Evolutionary conservation across 2,113 vertebrate genomes (phyloP).

Genomic region (Sebastes fasciatus): DNA sequence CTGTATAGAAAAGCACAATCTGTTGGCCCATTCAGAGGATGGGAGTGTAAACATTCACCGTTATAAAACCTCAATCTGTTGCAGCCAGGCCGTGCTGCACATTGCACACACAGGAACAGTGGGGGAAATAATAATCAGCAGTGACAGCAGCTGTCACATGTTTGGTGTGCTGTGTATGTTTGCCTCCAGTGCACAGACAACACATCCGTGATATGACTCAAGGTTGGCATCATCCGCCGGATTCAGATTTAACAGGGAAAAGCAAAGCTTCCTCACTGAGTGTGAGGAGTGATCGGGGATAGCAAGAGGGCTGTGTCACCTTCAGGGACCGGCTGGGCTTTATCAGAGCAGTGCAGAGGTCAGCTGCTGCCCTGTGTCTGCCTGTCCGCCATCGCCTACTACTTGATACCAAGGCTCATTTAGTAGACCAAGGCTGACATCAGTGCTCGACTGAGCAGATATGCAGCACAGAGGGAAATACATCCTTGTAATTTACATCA

Average conservation of each 20-base stretch:
- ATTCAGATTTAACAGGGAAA: conserved; percentile 2
- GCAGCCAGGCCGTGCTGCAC: conserved; percentile 7
- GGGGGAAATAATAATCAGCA: conserved; percentile 20
- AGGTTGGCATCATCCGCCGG: conserved; percentile 3
- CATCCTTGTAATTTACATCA: conserved; percentile 41
- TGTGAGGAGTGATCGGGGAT: neutral
- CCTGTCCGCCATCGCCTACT: conserved; percentile 33
- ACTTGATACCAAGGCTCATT: conserved; percentile 20
- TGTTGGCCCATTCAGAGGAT: conserved; percentile 13
- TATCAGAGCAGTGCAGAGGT: conserved; percentile 63
- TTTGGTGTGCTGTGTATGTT: conserved; percentile 15
- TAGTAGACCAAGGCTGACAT: conserved; percentile 30
- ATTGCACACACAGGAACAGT: conserved; percentile 20
- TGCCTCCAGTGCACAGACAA: conserved; percentile 25
- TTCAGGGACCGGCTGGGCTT: conserved; percentile 38
- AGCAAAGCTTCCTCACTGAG: neutral
- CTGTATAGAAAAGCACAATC: neutral
- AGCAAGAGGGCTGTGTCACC: conserved; percentile 24
- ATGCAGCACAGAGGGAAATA: conserved; percentile 12
- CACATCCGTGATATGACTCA: conserved; percentile 21
- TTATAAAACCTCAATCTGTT: conserved; percentile 27
- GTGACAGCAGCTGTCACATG: conserved; percentile 48
- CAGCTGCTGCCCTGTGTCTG: conserved; percentile 53
- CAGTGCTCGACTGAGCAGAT: neutral
- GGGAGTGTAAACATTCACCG: conserved; percentile 42